Conservation (phyloP, 1,140 invertebrate genomes). For the Parasteatoda tepidariorum region DNA sequence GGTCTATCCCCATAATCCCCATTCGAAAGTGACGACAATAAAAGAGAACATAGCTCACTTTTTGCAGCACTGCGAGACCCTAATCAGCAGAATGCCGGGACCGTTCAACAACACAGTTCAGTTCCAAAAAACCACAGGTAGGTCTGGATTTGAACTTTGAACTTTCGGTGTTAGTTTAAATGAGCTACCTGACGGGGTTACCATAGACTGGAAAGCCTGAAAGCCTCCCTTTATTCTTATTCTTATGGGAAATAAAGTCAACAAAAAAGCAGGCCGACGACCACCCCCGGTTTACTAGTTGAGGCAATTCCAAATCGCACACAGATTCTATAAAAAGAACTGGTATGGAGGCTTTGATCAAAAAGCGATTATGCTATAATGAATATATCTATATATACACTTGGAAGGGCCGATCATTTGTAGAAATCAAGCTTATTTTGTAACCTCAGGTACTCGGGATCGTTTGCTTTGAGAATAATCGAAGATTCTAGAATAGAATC, state of each 20-base stretch:
- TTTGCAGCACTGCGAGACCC: not conserved
- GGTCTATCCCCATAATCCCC: conserved; percentile 18
- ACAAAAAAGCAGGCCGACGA: conserved; percentile 7
- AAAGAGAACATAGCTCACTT: conserved; percentile 49
- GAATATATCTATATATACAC: conserved; percentile 29
- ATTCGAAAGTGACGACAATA: conserved; percentile 13
- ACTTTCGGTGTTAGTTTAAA: conserved; percentile 20
- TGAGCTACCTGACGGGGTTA: conserved; percentile 35
- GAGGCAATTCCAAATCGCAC: conserved; percentile 21
- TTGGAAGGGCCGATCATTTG: not conserved
- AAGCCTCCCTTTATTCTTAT: not conserved
- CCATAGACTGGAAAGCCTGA: conserved; percentile 3
- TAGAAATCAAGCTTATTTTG: conserved; percentile 51
- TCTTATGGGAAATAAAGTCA: conserved; percentile 17
- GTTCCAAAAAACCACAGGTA: not conserved
- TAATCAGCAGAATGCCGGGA: conserved; percentile 34
- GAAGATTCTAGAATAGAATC: not conserved
- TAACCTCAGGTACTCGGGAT: not conserved
- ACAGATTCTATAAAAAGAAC: not conserved
- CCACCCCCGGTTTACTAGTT: conserved; percentile 43
- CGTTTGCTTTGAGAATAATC: not conserved
- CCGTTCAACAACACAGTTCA: not conserved
- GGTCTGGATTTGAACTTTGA: conserved; percentile 35
- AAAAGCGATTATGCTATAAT: conserved; percentile 39
- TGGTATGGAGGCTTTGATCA: not conserved